Evolutionary conservation across 53 echinoderm and acorn worm species (phyloP).

Genomic region (Patiria pectinifera): DNA sequence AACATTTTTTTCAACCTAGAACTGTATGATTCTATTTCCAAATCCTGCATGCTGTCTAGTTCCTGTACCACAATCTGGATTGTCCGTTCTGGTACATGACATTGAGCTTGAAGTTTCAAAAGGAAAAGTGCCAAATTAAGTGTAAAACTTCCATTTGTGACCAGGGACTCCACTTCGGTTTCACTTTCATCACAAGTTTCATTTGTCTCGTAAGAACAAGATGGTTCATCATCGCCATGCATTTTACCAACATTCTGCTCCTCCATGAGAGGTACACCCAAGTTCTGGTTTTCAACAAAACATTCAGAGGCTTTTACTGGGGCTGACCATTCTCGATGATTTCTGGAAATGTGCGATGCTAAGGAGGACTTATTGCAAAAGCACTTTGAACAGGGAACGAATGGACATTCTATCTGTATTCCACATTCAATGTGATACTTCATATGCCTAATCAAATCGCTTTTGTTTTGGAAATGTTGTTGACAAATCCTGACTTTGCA

Average conservation of each 20-base stretch:
- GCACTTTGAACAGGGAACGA: slow-evolving; percentile 15
- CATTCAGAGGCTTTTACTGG: neutral
- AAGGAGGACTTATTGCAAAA: slow-evolving; percentile 55
- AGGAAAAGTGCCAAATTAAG: slow-evolving; percentile 60
- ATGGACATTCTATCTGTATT: slow-evolving; percentile 35
- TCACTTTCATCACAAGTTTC: neutral
- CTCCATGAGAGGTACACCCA: neutral
- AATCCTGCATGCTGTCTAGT: slow-evolving; percentile 37
- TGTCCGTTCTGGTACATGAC: slow-evolving; percentile 53
- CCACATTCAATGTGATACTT: slow-evolving; percentile 56
- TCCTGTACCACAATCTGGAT: slow-evolving; percentile 63
- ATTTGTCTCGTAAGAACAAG: too few relatives aligned
- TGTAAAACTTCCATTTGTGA: slow-evolving; percentile 16
- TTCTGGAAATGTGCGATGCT: slow-evolving; percentile 54
- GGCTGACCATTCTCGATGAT: slow-evolving; percentile 27
- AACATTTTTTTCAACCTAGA: slow-evolving; percentile 28
- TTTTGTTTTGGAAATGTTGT: slow-evolving; percentile 1
- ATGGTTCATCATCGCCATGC: too few relatives aligned
- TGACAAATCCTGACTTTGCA: neutral
- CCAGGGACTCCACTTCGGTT: neutral
- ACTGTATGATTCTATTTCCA: neutral
- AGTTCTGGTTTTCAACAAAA: neutral
- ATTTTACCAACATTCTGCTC: neutral
- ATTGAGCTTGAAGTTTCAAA: slow-evolving; percentile 65
- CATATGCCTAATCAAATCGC: slow-evolving; percentile 35